Evolutionary conservation across 2,888 invertebrate genomes (phyloP).

Genomic region (Lepeophtheirus nordmannii): DNA sequence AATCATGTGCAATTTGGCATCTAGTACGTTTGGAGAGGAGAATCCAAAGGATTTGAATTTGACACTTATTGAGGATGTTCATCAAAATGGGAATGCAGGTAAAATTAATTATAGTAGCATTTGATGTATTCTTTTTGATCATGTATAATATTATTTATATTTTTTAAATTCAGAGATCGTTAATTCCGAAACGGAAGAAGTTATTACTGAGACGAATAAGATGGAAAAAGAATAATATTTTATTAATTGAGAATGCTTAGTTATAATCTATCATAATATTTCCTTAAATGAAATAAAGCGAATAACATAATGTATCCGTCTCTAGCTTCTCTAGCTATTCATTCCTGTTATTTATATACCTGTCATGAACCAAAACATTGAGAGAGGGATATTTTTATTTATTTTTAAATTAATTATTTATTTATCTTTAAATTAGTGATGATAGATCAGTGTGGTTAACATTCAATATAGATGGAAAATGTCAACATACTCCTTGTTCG

Average conservation of each 20-base stretch:
- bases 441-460: neutral
- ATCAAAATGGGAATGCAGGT: neutral
- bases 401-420: no score
- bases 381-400: no score
- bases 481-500: neutral
- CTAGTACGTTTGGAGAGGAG: neutral
- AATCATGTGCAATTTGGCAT: neutral
- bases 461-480: neutral
- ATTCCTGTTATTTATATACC: constrained; percentile 8
- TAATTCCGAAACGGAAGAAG: neutral
- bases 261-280: neutral
- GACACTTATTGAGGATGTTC: neutral
- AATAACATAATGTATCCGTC: neutral
- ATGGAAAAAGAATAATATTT: neutral
- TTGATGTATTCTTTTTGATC: no score
- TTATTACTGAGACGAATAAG: neutral
- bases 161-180: neutral
- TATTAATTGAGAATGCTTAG: neutral
- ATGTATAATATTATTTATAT: neutral
- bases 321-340: neutral
- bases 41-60: neutral
- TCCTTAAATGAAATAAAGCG: neutral
- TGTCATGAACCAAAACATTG: neutral
- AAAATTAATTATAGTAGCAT: neutral
- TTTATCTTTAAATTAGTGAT: neutral